Evolutionary conservation across 2,113 vertebrate species (phyloP).

Genomic region (Polypterus bichir): DNA sequence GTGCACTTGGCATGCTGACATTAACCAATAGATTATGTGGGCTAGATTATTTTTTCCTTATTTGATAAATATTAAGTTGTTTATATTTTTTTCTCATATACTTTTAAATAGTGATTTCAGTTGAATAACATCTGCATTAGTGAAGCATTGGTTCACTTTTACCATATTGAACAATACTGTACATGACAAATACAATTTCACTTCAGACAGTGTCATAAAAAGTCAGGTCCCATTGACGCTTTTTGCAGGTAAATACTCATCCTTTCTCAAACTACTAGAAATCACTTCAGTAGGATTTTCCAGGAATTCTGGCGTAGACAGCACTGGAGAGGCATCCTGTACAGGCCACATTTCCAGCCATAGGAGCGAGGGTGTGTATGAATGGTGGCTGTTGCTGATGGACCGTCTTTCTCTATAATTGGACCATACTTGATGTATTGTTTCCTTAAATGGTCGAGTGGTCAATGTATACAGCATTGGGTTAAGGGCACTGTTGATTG

Average conservation of each 20-base stretch:
- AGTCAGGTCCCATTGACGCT: constrained; percentile 11
- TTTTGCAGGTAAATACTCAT: constrained; percentile 26
- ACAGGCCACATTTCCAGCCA: constrained; percentile 85
- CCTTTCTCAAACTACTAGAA: constrained; percentile 13
- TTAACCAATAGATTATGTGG: no score
- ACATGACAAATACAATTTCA: no score
- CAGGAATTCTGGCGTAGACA: constrained; percentile 40
- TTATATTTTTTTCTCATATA: no score
- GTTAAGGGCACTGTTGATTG: constrained; percentile 92
- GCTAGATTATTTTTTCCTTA: no score
- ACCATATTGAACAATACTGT: no score
- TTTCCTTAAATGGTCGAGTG: constrained; percentile 91
- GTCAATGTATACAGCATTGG: constrained; percentile 94
- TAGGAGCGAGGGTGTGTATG: constrained; percentile 61
- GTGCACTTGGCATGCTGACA: no score
- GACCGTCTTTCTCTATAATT: constrained; percentile 73
- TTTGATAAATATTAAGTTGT: no score
- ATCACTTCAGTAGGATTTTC: constrained; percentile 41
- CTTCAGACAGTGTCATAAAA: no score
- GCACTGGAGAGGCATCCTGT: constrained; percentile 49
- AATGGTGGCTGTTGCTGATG: constrained; percentile 44
- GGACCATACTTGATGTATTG: constrained; percentile 77
- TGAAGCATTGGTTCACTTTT: no score
- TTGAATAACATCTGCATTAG: no score
- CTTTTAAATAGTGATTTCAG: no score